Percentiles rank a stretch among this genome's conserved stretches.
Conservation (phyloP, 2,888 invertebrate genomes). For the Dexiosoma caninum region DNA sequence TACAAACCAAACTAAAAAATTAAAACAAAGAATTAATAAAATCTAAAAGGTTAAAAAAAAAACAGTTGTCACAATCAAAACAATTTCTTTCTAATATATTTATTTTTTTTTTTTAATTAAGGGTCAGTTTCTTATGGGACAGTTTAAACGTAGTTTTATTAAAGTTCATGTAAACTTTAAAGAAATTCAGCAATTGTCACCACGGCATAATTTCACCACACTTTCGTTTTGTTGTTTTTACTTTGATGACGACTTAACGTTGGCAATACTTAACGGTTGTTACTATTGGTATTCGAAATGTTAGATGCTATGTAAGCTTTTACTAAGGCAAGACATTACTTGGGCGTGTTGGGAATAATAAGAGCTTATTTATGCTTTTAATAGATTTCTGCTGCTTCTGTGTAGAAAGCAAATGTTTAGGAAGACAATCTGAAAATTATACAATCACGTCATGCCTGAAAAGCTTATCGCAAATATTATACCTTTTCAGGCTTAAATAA, state of each 20-base stretch:
- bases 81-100: constrained; percentile 38
- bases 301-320: constrained; percentile 33
- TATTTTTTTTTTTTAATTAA: constrained; percentile 54
- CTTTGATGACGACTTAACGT: constrained; percentile 49
- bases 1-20: constrained; percentile 59
- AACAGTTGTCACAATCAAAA: constrained; percentile 59
- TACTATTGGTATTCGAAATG: constrained; percentile 25
- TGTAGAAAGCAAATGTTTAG: too few relatives aligned
- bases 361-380: too few relatives aligned
- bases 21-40: constrained; percentile 46
- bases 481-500: too few relatives aligned
- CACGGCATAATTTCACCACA: constrained; percentile 57
- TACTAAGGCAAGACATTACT: constrained; percentile 32
- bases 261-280: constrained; percentile 51
- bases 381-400: too few relatives aligned
- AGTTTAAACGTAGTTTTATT: constrained; percentile 52
- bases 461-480: too few relatives aligned
- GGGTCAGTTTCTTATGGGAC: constrained; percentile 58
- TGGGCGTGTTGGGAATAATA: too few relatives aligned
- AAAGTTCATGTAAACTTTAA: constrained; percentile 54
- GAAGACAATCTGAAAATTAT: too few relatives aligned
- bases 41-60: constrained; percentile 41
- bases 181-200: constrained; percentile 53
- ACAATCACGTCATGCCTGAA: too few relatives aligned
- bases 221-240: constrained; percentile 54